A percentile compares a stretch with the other conserved stretches of the same genome.
These are phyloP conservation scores for Leptinotarsa undecemlineata DNA, from an alignment of 1,140 invertebrate genomes.

Conservation along the genomic window DNA sequence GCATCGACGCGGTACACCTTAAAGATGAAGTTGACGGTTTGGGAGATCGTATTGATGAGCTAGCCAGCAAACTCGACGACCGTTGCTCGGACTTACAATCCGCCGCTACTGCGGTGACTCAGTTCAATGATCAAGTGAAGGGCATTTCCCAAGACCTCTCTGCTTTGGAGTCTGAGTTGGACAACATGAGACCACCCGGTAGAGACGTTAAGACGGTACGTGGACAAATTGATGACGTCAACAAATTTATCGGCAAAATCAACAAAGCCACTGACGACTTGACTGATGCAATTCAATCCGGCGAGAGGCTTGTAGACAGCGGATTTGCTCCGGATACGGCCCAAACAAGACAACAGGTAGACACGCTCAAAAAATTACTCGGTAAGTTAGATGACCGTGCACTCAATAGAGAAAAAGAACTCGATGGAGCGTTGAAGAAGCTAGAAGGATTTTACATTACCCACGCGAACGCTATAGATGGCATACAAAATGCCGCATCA, in stretches of 20 bases:
- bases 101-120: conserved; percentile 82
- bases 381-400: conserved; percentile 78
- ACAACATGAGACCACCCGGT: conserved; percentile 80
- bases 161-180: conserved; percentile 81
- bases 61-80: conserved; percentile 78
- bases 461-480: conserved; percentile 73
- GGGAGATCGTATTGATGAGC: conserved; percentile 75
- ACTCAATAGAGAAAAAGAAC: conserved; percentile 73
- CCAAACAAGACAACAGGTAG: conserved; percentile 79
- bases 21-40: conserved; percentile 78
- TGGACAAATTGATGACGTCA: conserved; percentile 81
- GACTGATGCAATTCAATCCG: conserved; percentile 69
- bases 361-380: conserved; percentile 75
- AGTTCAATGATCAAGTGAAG: conserved; percentile 87
- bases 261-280: conserved; percentile 71
- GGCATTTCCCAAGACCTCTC: conserved; percentile 73
- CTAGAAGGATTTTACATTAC: conserved; percentile 84
- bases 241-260: conserved; percentile 69
- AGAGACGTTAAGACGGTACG: conserved; percentile 85
- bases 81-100: conserved; percentile 81
- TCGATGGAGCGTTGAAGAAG: conserved; percentile 73
- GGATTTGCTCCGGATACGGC: conserved; percentile 83
- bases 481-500: conserved; percentile 72
- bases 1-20: conserved; percentile 74
- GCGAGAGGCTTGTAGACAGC: conserved; percentile 77